Base-by-base conservation (phyloP, 2,888 invertebrate genomes). In the Caenorhabditis parvicauda region DNA sequence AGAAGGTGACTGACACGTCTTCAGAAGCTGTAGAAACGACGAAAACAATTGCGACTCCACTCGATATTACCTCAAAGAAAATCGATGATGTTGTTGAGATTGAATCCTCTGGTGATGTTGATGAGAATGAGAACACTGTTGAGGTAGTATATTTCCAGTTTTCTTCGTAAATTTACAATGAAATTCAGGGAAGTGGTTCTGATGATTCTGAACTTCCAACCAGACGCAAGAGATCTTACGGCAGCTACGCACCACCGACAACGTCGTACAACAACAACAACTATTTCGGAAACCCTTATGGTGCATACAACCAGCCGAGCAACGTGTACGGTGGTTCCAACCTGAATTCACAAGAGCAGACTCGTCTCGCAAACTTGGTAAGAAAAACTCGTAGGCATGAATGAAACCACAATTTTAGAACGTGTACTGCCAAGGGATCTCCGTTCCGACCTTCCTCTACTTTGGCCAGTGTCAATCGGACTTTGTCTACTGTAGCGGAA, bases 391-490 rank as follows among this genome's bases (percentile, higher is more conserved):
- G 47, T 47, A 47, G 25, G 21, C 38, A 29, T 4, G 24, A 35
- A 27, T 32, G 6, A 45, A 28, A n/a, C 12, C 3, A 7, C 12
- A 19, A 22, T 32, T 32, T 35, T 17, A 47, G 47, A 57, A 56
- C 29, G 42, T 41, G 12, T 39, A 45, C 29, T 60, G 64, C 35
- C 41, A 49, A 6, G 17, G 32, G 19, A 39, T 28, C 17, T 51
- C 37, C n/a, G 41, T 37, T n/a, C 56, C 61, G 28, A 49, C 55
- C 1, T 47, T 62, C 39, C 49, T 67, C 25, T 61, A 59, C 3
- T 54, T 68, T n/a, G 70, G 70, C 38, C 39, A 59, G 12, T 70
- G 70, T 43, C 57, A 57, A 47, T 54, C 57, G 43, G 59, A 70
- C 44, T 70, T 70, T 49, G 53, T 68, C 38, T 64, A 64, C 42